These are phyloP conservation scores for Drosophila ficusphila DNA, from an alignment of 1,140 invertebrate genomes.

Conservation along the genomic window DNA sequence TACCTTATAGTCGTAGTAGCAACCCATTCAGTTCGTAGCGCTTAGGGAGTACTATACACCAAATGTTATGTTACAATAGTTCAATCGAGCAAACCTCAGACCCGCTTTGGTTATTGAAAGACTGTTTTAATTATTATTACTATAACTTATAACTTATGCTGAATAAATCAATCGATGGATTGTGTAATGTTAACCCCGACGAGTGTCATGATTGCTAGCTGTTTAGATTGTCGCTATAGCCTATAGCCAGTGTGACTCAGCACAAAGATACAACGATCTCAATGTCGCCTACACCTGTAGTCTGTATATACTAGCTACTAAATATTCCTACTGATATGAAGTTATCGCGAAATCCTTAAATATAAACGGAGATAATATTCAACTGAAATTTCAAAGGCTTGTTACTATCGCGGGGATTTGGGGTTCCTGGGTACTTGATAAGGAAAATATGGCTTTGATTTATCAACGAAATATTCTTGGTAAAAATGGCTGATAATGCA, in stretches of 20 bases:
- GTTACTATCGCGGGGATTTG: neutral
- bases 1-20: slow-evolving; percentile 44
- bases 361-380: slow-evolving; percentile 27
- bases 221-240: neutral
- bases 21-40: slow-evolving; percentile 3
- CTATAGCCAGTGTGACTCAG: slow-evolving; percentile 23
- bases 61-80: slow-evolving; percentile 50
- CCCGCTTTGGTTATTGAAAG: slow-evolving; percentile 65
- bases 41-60: slow-evolving; percentile 19
- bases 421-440: neutral
- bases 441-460: neutral
- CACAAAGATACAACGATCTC: slow-evolving; percentile 74
- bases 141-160: slow-evolving; percentile 31
- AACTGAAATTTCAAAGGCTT: slow-evolving; percentile 25
- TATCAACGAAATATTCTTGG: too few species aligned
- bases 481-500: too few species aligned
- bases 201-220: slow-evolving; percentile 49
- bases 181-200: slow-evolving; percentile 46
- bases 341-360: slow-evolving; percentile 34
- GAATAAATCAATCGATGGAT: slow-evolving; percentile 48
- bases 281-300: slow-evolving; percentile 44
- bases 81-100: slow-evolving; percentile 59
- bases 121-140: slow-evolving; percentile 59
- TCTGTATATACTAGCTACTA: slow-evolving; percentile 16
- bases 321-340: slow-evolving; percentile 31